A percentile compares a stretch with the other conserved stretches of the same genome.
Conservation (phyloP, 2,113 vertebrate species). For the Pterocles gutturalis region DNA sequence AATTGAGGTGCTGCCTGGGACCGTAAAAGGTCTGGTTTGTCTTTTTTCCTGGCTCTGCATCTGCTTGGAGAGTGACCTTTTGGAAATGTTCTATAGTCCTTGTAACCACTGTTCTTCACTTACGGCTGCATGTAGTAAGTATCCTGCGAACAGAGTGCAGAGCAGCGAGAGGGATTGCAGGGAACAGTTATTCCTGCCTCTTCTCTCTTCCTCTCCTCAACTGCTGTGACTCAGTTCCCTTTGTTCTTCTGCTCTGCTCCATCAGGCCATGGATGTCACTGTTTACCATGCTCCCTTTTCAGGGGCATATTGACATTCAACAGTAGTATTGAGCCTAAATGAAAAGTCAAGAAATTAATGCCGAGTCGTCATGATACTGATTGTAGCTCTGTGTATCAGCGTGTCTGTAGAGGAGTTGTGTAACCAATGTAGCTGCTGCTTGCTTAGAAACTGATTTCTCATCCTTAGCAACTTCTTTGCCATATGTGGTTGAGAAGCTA, state of each 20-base stretch:
- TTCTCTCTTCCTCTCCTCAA: background rate
- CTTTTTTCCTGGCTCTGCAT: background rate
- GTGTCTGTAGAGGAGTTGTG: background rate
- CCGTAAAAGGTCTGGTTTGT: background rate
- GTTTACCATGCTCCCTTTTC: background rate
- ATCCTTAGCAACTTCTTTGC: background rate
- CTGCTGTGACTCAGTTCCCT: background rate
- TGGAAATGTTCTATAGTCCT: background rate
- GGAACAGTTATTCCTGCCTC: background rate
- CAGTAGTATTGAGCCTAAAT: background rate
- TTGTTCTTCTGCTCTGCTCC: background rate
- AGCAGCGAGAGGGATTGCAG: background rate
- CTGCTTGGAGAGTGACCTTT: background rate
- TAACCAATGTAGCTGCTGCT: background rate
- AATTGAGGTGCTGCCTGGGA: background rate
- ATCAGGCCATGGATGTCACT: background rate
- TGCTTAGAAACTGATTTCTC: background rate
- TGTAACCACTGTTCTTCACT: background rate
- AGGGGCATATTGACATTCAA: background rate
- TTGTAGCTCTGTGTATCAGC: background rate
- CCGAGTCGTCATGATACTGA: background rate
- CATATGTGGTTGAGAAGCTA: background rate
- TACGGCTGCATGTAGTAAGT: background rate
- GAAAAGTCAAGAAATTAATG: background rate
- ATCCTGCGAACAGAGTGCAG: background rate